Evolutionary conservation across 2,113 vertebrate genomes (phyloP), one percentile per base, ranked within the genome.

Genomic region (Furnarius figulus): DNA sequence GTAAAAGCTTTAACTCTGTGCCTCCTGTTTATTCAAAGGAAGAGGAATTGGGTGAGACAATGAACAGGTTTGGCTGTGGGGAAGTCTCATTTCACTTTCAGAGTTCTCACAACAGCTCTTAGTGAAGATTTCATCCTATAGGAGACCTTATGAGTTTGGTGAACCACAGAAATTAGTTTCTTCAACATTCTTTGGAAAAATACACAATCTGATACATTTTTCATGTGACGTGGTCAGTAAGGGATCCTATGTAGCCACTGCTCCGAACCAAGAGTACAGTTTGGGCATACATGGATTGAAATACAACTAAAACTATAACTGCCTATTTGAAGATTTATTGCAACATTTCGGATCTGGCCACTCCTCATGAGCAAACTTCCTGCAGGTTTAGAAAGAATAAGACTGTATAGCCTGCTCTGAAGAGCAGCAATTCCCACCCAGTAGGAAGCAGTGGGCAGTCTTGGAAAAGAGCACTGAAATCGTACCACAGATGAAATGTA

Each of bases 221-320:
- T 68, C 44, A 24, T 20, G 12, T 1, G 4, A n/a, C 77, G 6
- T 1, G 4, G 28, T 55, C 55, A 59, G 0, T 7, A 79, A 47
- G 11, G 82, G 24, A 67, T 49, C 28, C 5, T 30, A 21, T 0
- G 0, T 1, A 85, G 30, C 42, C 50, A 42, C 4, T 53, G 50
- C 82, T 79, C 31, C 28, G 27, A 91, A 70, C 7, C 35, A 77
- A 21, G 22, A 17, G 46, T 4, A 55, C 6, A 8, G 39, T 63
- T 33, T 71, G 42, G 91, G 42, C 39, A 49, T 0, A 7, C 12
- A 22, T 6, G 9, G 66, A 91, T 88, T 88, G 55, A 93, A 91
- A 83, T 3, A 62, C 42, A 90, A 77, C 55, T 80, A 84, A 89
- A 88, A 14, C 8, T 21, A 3, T 3, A 47, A 72, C 1, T 80